A percentile compares a stretch with the other conserved stretches of the same genome.
Conservation (phyloP, 2,888 invertebrate species). For the Neoaliturus tenellus region DNA sequence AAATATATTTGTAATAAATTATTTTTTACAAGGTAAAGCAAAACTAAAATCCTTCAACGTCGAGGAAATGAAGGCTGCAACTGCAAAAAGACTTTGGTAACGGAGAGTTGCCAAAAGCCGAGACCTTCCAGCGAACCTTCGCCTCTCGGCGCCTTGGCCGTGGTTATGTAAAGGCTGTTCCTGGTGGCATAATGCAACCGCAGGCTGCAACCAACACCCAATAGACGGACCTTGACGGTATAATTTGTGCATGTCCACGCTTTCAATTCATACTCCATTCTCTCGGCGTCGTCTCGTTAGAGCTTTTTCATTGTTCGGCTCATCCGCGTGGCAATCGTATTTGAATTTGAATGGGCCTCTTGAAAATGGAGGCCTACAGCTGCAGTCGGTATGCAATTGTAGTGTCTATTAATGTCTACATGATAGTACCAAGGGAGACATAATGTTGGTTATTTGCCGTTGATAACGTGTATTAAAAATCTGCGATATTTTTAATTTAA, state of each 20-base stretch:
- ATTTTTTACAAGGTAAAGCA: no score
- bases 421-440: no score
- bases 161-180: background rate
- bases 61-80: no score
- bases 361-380: background rate
- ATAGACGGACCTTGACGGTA: background rate
- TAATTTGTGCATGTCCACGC: conserved; percentile 26
- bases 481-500: no score
- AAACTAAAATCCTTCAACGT: no score
- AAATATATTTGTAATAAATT: no score
- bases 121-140: background rate
- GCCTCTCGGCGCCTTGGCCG: background rate
- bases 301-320: conserved; percentile 4
- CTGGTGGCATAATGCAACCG: conserved; percentile 14
- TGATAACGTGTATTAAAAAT: no score
- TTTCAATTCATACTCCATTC: conserved; percentile 6
- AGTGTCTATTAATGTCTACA: no score
- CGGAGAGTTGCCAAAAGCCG: background rate
- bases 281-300: background rate
- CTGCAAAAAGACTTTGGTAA: no score
- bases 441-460: no score
- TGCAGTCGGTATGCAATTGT: no score
- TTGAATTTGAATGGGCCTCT: background rate
- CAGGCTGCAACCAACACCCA: background rate
- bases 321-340: background rate